These are phyloP conservation scores for Drosophila neocordata DNA, from an alignment of 1,140 invertebrate genomes.

Conservation along the genomic window DNA sequence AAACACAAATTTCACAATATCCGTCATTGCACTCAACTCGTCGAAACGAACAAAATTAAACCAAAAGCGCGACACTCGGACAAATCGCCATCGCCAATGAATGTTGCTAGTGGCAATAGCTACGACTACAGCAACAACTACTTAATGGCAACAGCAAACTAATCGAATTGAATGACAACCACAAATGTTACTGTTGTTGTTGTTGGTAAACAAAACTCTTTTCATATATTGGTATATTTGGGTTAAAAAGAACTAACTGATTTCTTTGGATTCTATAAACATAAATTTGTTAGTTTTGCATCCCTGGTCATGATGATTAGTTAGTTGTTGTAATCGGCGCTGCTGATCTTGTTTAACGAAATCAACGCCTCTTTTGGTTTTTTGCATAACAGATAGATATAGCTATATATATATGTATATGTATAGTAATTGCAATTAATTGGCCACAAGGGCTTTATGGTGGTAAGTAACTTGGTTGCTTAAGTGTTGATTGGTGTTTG, in stretches of 20 bases:
- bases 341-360: constrained; percentile 62
- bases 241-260: neutral
- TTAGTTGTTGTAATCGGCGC: constrained; percentile 40
- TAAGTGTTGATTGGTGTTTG: constrained; percentile 72
- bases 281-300: neutral
- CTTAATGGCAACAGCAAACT: constrained; percentile 31
- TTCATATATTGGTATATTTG: neutral
- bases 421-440: constrained; percentile 71
- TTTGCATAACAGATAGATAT: constrained; percentile 62
- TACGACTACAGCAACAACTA: neutral
- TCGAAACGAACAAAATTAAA: constrained; percentile 66
- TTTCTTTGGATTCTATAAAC: too few species aligned
- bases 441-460: constrained; percentile 61
- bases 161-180: constrained; percentile 46
- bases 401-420: constrained; percentile 47
- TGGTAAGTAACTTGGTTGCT: neutral
- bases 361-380: constrained; percentile 29
- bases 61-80: constrained; percentile 59
- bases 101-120: constrained; percentile 10
- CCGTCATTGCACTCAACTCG: constrained; percentile 77
- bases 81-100: constrained; percentile 52
- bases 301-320: constrained; percentile 30
- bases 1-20: constrained; percentile 75
- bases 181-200: too few species aligned
- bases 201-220: constrained; percentile 5